These are phyloP conservation scores for Apistogramma diplotaenia DNA, from an alignment of 2,113 vertebrate species.

Conservation along the genomic window DNA sequence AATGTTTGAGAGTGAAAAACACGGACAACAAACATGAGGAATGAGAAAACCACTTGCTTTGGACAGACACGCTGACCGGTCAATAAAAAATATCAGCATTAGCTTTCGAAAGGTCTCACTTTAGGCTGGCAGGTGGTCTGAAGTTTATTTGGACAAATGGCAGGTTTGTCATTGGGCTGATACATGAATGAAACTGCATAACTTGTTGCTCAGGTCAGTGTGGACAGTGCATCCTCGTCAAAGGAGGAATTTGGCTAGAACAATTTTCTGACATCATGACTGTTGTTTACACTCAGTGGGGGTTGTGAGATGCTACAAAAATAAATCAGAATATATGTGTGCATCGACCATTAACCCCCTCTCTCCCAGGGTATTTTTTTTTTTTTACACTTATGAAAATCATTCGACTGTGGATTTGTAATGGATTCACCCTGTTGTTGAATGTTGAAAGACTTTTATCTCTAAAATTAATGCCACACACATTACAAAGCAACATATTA, in stretches of 20 bases:
- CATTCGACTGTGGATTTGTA: neutral
- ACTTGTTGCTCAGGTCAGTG: neutral
- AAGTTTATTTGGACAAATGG: neutral
- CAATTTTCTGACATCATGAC: neutral
- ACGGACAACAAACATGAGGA: no score
- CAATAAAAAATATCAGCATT: neutral
- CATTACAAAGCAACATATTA: conserved; percentile 2
- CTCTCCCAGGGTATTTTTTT: neutral
- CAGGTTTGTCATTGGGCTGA: neutral
- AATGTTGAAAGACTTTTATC: conserved; percentile 1
- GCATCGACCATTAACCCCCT: no score
- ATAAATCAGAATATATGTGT: neutral
- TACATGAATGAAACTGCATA: neutral
- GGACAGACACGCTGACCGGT: neutral
- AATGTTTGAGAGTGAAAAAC: no score
- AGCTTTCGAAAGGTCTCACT: neutral
- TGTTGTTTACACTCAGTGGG: neutral
- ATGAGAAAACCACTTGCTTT: neutral
- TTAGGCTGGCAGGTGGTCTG: neutral
- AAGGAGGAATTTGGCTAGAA: neutral
- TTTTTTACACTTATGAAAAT: neutral
- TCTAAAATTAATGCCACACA: neutral
- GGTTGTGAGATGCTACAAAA: neutral
- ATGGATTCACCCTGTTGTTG: neutral
- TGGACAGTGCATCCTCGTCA: neutral